Base-by-base conservation (phyloP, 2,797 vertebrate species). In the Gambelia wislizenii region DNA sequence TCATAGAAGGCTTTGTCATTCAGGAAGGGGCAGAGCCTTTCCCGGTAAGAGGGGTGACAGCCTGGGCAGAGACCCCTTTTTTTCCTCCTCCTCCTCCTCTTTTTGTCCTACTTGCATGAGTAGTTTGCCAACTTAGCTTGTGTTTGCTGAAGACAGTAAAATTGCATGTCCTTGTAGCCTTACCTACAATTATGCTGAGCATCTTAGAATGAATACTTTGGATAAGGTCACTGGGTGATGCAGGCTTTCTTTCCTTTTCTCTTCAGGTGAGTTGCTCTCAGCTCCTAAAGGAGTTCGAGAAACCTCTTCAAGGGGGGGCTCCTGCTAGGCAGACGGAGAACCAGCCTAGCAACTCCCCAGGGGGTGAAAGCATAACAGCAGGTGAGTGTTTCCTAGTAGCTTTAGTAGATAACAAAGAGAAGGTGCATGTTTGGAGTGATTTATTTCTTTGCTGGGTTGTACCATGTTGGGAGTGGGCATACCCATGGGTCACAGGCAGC, bases 1-100 rank as follows among this genome's bases (percentile, higher is more conserved):
- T 99, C 92, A 99, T 99, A 14, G 99, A 99, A 94, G 99, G 99
- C 85, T 99, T 99, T 90, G 99, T 99, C 87, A 99, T 99, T 96
- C 99, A 99, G 96, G 99, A 99, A 93, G 99, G 99, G 96, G 99
- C 99, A 4, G 99, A 99, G 89, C 99, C 99, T 33, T 99, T 99
- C 96, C 99, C 99, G 84, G 99, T 99, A 96, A 97, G 98, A 84
- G 59, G 33, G 20, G 25, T 56, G 70, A 59, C 20, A 25, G 30
- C 13, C 30, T 49, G 44, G 44, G 2, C 12, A n/a, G 74, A 33
- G 42, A 14, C 30, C 72, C 3, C n/a, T 42, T 9, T 86, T 44
- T 36, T 22, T 14, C 14, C 1, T 27, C 36, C 54, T 87, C 0
- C 3, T 89, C 16, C n/a, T 39, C 16, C 8, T 8, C 8, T 78